Evolutionary conservation across 2,113 vertebrate genomes (phyloP), one percentile per base, ranked within the genome.

Genomic region (Triplophysa dalaica): DNA sequence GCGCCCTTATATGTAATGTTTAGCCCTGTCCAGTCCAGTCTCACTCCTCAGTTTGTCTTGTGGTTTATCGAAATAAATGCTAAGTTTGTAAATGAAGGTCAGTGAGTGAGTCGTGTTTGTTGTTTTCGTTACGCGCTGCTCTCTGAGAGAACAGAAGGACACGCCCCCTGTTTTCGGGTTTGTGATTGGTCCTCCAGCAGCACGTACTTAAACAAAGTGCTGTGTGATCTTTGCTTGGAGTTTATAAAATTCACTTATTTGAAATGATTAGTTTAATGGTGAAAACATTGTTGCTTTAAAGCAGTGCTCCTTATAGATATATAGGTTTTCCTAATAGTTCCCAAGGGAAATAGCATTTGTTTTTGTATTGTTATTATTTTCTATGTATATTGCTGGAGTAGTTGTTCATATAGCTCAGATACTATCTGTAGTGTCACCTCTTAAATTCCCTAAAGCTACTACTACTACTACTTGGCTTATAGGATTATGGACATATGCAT

Each of bases 141-240:
- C 67, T 19, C 3, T 29, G 33, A 8, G 54, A n/a, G 26, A 66
- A 29, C 19, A 4, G 8, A 62, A 60, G 48, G 69, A 79, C 84
- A 87, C 84, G 66, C 86, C 86, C 80, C 80, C 62, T 29, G 52
- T 64, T 75, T 48, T 66, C 66, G 82, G 22, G 17, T 8, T 58
- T 64, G 9, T 85, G 81, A 87, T 85, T 85, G 83, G 70, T n/a
- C 77, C 26, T 22, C 50, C 43, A 0, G 8, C 19, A 68, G 74
- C 77, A 81, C 75, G 77, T 78, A 81, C 78, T 29, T 4, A 29
- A 29, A 29, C 29, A 29, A 29, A 29, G 29, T 29, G 29, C 29
- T 29, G 3, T 29, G 4, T 29, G 22, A 4, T 69, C 4, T 7
- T 68, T 48, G 12, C n/a, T 73, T 11, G 1, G 4, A 43, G 19